phyloP scores from a whole-genome alignment of 2,888 invertebrate species.

The Muschampia plurimacula region DNA sequence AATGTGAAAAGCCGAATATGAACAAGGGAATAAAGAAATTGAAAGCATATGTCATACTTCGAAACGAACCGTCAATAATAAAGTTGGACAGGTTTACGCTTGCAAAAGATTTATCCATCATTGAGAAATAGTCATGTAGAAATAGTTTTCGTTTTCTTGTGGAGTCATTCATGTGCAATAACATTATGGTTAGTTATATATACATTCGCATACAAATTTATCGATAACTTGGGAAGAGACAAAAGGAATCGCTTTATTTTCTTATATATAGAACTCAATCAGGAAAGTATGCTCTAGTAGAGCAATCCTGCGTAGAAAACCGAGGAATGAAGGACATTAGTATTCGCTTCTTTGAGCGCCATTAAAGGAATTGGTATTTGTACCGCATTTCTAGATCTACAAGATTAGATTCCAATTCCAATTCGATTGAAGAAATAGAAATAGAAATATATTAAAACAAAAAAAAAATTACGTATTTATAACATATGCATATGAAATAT shows the following conservation, averaged over 20 bases:
- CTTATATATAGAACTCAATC: conserved; percentile 49
- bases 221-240: conserved; percentile 27
- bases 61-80: conserved; percentile 41
- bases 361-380: conserved; percentile 49
- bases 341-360: conserved; percentile 41
- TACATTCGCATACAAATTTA: not conserved
- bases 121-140: conserved; percentile 51
- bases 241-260: conserved; percentile 28
- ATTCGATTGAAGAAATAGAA: conserved; percentile 20
- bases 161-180: conserved; percentile 31
- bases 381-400: not conserved
- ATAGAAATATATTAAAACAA: too few relatives aligned
- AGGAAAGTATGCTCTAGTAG: conserved; percentile 41
- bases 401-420: conserved; percentile 26
- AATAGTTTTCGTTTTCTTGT: conserved; percentile 46
- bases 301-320: conserved; percentile 15
- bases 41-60: conserved; percentile 34
- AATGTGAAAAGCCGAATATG: not conserved
- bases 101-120: conserved; percentile 40
- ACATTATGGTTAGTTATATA: conserved; percentile 8
- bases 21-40: conserved; percentile 20
- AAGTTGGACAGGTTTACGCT: conserved; percentile 38
- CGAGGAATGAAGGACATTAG: conserved; percentile 41
- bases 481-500: too few relatives aligned
- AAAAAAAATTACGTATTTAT: too few relatives aligned